Base-by-base conservation (phyloP, 2,113 vertebrate species). In the Neodontobutis hainanensis region DNA sequence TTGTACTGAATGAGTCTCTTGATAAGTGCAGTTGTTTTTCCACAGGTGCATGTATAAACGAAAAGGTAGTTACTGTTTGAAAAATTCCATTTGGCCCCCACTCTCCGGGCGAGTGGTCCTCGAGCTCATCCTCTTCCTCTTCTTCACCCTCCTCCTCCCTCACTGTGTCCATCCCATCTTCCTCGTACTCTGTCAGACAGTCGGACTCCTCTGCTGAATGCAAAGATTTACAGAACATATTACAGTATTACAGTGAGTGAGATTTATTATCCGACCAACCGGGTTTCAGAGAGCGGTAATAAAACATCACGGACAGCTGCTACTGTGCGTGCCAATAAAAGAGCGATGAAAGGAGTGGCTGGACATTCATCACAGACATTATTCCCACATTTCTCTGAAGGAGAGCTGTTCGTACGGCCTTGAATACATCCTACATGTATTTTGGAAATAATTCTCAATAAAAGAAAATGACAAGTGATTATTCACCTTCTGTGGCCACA, bases 171-270 rank as follows among this genome's bases (percentile, higher is more conserved):
- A 90, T 94, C 0, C 86, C 94, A 0, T 97, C 95, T 2, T 97
- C 96, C 78, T 98, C 95, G 0, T 96, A 95, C 75, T 97, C 96
- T 0, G 95, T 97, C 85, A 95, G 92, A 82, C 93, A 95, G 65
- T 98, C 96, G 0, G 96, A 98, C 72, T 97, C 95, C 57, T 96
- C 96, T 6, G 93, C 91, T 92, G 75, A 47, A 43, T 0, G 48
- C 59, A 70, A 46, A 81, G 72, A 81, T 80, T 82, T 73, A 73
- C 46, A 71, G 42, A 52, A 76, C 12, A 68, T 55, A 65, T 81
- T 70, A 65, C n/a, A 11, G 43, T 55, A 65, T 81, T 70, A 51
- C 12, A 53, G 3, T 15, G 32, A 55, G 52, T 7, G 11, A 36
- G 3, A 74, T 73, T 65, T 65, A 75, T 58, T 6, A 51, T 3